A percentile compares a stretch with the other conserved stretches of the same genome.
These are phyloP conservation scores for Austrofundulus limnaeus DNA, from an alignment of 2,113 vertebrate species.

Conservation along the genomic window DNA sequence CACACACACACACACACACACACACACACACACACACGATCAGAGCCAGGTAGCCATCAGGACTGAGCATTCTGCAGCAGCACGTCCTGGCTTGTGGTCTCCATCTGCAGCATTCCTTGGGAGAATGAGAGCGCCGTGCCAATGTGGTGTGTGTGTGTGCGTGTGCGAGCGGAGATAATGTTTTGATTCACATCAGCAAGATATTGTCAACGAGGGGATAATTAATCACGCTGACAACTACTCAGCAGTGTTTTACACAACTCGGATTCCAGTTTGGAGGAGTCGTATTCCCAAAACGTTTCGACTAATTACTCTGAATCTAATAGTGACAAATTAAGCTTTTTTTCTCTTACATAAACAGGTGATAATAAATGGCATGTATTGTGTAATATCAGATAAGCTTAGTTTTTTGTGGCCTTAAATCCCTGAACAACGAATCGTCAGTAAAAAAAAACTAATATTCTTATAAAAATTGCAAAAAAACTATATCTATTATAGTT, in stretches of 20 bases:
- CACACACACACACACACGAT: slow-evolving; percentile 30
- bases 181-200: slow-evolving; percentile 33
- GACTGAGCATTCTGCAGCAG: slow-evolving; percentile 51
- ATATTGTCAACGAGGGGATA: slow-evolving; percentile 6
- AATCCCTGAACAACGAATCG: no score
- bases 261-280: not conserved
- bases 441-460: no score
- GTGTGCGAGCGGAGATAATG: slow-evolving; percentile 23
- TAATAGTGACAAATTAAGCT: slow-evolving; percentile 6
- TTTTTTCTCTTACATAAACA: not conserved
- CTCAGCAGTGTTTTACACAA: slow-evolving; percentile 12
- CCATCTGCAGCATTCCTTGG: slow-evolving; percentile 67
- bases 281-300: slow-evolving; percentile 2
- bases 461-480: no score
- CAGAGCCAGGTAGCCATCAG: slow-evolving; percentile 60
- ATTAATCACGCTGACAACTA: slow-evolving; percentile 16
- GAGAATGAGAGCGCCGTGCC: slow-evolving; percentile 50
- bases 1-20: no score
- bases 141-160: slow-evolving; percentile 25
- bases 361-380: no score
- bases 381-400: no score
- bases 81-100: slow-evolving; percentile 71
- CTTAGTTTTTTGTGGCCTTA: no score
- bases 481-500: no score
- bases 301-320: not conserved